A percentile compares a stretch with the other conserved stretches of the same genome.
Conservation (phyloP, 2,888 invertebrate genomes). For the Zaprionus lineosus region DNA sequence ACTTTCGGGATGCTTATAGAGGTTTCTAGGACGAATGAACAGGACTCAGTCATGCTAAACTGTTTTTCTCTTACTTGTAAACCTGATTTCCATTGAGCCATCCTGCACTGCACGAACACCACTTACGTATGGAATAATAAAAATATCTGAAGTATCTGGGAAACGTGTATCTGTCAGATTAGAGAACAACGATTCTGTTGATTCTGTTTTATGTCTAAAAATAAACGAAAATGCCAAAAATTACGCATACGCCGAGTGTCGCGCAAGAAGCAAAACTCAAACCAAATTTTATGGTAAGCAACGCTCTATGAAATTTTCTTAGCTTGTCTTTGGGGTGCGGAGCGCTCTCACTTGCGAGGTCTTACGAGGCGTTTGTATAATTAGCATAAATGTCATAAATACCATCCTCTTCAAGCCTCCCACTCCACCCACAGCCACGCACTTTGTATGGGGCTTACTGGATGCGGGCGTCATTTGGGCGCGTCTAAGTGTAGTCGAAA, state of each 20-base stretch:
- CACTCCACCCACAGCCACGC: neutral
- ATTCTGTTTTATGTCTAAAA: slow-evolving; percentile 43
- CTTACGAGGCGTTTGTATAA: slow-evolving; percentile 53
- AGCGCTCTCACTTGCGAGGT: slow-evolving; percentile 2
- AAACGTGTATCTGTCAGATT: slow-evolving; percentile 17
- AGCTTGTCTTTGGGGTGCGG: too few species aligned
- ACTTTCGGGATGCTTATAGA: neutral
- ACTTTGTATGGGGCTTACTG: neutral
- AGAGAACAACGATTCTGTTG: too few species aligned
- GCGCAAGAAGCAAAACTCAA: slow-evolving; percentile 18
- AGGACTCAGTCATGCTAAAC: too few species aligned
- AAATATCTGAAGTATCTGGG: too few species aligned
- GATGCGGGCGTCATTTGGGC: slow-evolving; percentile 46
- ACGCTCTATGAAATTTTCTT: slow-evolving; percentile 19
- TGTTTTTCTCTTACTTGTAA: too few species aligned
- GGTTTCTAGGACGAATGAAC: too few species aligned
- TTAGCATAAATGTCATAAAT: slow-evolving; percentile 71
- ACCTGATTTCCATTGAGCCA: too few species aligned
- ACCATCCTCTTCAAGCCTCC: slow-evolving; percentile 21
- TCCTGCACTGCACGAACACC: too few species aligned
- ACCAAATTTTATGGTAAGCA: slow-evolving; percentile 22
- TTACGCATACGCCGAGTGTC: slow-evolving; percentile 62
- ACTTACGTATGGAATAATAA: too few species aligned
- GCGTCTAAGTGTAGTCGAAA: slow-evolving; percentile 28
- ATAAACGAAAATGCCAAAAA: slow-evolving; percentile 43